Evolutionary conservation across 2,888 invertebrate species (phyloP), one percentile per base, ranked within the genome.

Genomic region (Hypercompe scribonia): DNA sequence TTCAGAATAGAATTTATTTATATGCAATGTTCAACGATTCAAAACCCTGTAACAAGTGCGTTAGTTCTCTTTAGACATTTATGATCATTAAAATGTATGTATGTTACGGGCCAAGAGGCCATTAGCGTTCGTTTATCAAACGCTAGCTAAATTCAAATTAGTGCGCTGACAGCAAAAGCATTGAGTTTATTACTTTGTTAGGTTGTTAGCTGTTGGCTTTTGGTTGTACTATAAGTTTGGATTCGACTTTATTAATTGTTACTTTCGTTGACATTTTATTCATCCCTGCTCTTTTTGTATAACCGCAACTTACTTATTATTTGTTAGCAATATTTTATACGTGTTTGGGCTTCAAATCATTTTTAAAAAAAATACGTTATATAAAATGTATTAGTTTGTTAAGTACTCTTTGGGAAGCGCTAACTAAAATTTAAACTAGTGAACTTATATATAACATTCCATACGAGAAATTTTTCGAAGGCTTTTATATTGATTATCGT

Each of bases 61-160:
- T 58, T 58, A 58, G 58, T 58, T 58, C 15, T n/a, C 58, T 58
- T 15, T 28, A 28, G 58, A 58, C 50, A 10, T 65, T 65, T 0
- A 71, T 65, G 50, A 46, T 28, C 65, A 77, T 72, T 71, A 73
- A 72, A 66, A 73, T 70, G 65, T 71, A 72, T 72, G 64, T 71
- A 69, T 67, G n/a, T 67, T 74, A 66, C 24, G 71, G 68, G 42
- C 67, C 72, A 70, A 65, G 70, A 67, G 36, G 42, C 72, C 72
- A 82, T 83, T 76, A 76, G 66, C 64, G 68, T 33, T 70, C 61
- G 75, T 80, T 82, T 75, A 81, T 83, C 78, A 84, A 83, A 74
- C 76, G 77, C 77, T 76, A 83, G 73, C 74, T 78, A 75, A 76
- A 78, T 75, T 73, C 73, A 72, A 81, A 81, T 84, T 74, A 75